Conservation (phyloP, 2,797 vertebrate species). For the Gastrophryne carolinensis region DNA sequence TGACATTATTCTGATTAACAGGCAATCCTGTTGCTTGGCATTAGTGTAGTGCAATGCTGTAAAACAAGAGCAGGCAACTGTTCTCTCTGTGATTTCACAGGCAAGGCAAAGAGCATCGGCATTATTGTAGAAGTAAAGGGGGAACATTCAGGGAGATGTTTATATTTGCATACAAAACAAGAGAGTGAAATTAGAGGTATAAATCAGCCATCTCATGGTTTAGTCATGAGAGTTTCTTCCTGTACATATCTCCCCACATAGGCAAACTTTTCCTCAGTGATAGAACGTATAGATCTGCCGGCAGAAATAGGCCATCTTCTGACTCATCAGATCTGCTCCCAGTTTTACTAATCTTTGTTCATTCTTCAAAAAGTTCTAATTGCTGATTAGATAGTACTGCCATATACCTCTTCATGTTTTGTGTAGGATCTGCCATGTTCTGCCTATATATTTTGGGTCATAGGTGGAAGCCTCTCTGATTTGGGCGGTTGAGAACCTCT, state of each 20-base stretch:
- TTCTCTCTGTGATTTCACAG: conserved; percentile 26
- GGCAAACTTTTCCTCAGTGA: background rate
- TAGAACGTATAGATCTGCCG: conserved; percentile 1
- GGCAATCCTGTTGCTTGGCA: conserved; percentile 5
- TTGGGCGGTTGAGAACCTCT: too few species aligned
- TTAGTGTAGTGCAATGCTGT: background rate
- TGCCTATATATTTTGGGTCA: too few species aligned
- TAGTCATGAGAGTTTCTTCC: conserved; percentile 37
- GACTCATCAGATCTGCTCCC: conserved; percentile 24
- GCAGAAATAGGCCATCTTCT: conserved; percentile 15
- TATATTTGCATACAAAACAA: conserved; percentile 46
- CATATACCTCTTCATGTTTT: too few species aligned
- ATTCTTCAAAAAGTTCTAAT: background rate
- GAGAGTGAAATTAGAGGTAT: conserved; percentile 46
- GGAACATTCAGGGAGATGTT: conserved; percentile 32
- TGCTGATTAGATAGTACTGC: background rate
- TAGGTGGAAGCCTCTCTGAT: too few species aligned
- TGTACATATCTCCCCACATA: conserved; percentile 6
- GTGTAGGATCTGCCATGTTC: too few species aligned
- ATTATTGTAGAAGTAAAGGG: conserved; percentile 33
- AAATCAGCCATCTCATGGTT: conserved; percentile 47
- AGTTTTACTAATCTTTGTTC: background rate
- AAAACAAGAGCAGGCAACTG: conserved; percentile 28
- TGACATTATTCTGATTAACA: conserved; percentile 10
- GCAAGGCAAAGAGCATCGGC: conserved; percentile 14